A percentile compares a stretch with the other conserved stretches of the same genome.
These are phyloP conservation scores for Eurystomus gularis DNA, from an alignment of 2,113 vertebrate genomes.

Conservation along the genomic window DNA sequence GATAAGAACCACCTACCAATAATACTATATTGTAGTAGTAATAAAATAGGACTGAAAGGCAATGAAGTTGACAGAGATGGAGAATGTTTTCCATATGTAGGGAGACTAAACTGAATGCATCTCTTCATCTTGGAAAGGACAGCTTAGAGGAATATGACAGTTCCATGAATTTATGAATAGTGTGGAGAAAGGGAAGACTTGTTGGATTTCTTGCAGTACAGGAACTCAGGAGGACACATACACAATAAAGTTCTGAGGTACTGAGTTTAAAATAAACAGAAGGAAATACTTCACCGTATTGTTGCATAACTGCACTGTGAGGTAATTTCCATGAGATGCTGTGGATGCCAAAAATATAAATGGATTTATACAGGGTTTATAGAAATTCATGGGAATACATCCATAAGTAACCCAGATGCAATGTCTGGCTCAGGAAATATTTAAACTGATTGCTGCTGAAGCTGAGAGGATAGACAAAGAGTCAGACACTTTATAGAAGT, in stretches of 20 bases:
- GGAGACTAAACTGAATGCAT: background rate
- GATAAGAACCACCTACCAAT: background rate
- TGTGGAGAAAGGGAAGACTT: background rate
- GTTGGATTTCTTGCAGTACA: background rate
- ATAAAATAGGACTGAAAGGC: background rate
- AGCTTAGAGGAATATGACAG: background rate
- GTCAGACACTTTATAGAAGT: background rate
- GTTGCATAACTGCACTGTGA: conserved; percentile 40
- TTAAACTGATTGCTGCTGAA: background rate
- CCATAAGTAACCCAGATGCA: conserved; percentile 26
- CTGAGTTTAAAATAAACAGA: conserved; percentile 44
- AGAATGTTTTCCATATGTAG: conserved; percentile 9
- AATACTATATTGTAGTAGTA: background rate
- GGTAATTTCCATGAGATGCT: conserved; percentile 18
- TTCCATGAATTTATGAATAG: background rate
- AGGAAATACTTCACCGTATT: conserved; percentile 1
- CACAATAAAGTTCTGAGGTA: conserved; percentile 30
- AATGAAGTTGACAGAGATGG: background rate
- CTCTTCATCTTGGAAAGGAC: background rate
- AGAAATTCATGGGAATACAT: conserved; percentile 11
- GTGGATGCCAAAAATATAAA: conserved; percentile 25
- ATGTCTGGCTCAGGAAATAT: background rate
- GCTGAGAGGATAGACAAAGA: background rate
- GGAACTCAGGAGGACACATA: background rate
- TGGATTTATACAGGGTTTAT: background rate